Conservation (phyloP, 2,888 invertebrate genomes). For the Oscheius myriophilus region DNA sequence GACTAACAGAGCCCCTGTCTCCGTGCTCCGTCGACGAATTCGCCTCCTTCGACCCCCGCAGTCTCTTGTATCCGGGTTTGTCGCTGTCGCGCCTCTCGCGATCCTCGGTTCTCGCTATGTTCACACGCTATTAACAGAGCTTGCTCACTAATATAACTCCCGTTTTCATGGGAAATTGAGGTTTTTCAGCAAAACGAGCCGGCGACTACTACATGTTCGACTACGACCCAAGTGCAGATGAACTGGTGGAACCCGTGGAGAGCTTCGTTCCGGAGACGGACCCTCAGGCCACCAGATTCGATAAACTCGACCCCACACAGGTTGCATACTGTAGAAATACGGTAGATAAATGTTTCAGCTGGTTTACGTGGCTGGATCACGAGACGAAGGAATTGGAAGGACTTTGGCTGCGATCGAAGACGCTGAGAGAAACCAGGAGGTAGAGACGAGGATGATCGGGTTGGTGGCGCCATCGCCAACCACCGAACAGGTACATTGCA, state of each 20-base stretch:
- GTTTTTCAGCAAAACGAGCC: slow-evolving; percentile 86
- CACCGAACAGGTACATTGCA: slow-evolving; percentile 9
- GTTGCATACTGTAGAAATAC: slow-evolving; percentile 29
- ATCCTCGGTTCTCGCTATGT: slow-evolving; percentile 4
- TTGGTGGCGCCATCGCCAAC: slow-evolving; percentile 22
- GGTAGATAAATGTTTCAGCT: slow-evolving; percentile 37
- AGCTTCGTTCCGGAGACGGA: slow-evolving; percentile 66
- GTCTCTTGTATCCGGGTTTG: slow-evolving; percentile 17
- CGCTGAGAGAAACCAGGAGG: slow-evolving; percentile 61
- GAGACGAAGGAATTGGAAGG: slow-evolving; percentile 60
- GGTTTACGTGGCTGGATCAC: slow-evolving; percentile 62
- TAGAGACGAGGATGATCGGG: slow-evolving; percentile 53
- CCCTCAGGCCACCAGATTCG: slow-evolving; percentile 60
- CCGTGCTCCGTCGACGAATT: slow-evolving; percentile 14
- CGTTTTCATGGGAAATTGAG: not conserved
- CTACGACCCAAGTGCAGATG: slow-evolving; percentile 75
- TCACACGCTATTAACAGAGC: slow-evolving; percentile 7
- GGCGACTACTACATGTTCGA: slow-evolving; percentile 99
- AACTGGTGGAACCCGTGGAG: slow-evolving; percentile 60
- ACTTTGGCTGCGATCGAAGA: slow-evolving; percentile 62
- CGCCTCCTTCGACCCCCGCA: slow-evolving; percentile 12
- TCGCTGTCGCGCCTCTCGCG: slow-evolving; percentile 1
- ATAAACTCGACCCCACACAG: slow-evolving; percentile 67
- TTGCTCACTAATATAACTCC: not conserved
- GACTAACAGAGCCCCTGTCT: slow-evolving; percentile 19